These are phyloP conservation scores for Meloidogyne floridensis DNA, from an alignment of 1,140 invertebrate genomes.

Conservation along the genomic window DNA sequence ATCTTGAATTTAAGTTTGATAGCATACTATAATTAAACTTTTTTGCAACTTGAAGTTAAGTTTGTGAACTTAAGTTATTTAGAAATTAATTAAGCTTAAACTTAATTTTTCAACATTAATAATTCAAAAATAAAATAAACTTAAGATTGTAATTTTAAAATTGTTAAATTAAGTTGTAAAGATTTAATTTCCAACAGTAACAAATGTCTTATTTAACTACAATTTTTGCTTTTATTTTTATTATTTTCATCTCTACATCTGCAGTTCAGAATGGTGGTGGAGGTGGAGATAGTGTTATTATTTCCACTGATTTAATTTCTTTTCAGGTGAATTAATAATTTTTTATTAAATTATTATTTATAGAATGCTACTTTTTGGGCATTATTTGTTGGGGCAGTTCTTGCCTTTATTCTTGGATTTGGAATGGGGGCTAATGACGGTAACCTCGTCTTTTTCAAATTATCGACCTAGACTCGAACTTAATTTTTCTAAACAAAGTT, in stretches of 20 bases:
- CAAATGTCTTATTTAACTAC: not conserved
- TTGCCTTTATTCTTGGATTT: constrained; percentile 3
- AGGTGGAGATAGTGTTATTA: not conserved
- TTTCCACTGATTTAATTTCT: not conserved
- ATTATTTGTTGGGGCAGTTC: not conserved
- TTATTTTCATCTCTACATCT: not conserved
- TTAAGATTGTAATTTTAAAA: not conserved
- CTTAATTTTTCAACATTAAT: no score
- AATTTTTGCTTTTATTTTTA: not conserved
- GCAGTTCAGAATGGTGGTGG: not conserved
- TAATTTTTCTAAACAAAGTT: no score
- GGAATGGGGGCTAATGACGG: constrained; percentile 15
- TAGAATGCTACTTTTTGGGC: constrained; percentile 2
- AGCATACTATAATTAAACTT: no score
- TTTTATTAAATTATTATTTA: not conserved
- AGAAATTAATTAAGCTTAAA: no score
- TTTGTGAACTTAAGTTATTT: no score
- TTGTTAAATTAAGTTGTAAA: not conserved
- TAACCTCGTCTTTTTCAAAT: constrained; percentile 70
- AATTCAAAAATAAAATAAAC: no score
- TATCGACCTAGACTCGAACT: no score
- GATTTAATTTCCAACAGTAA: not conserved
- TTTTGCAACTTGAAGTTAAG: no score
- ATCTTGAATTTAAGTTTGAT: no score
- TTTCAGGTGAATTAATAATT: constrained; percentile 1